Base-by-base conservation (phyloP, 2,888 invertebrate genomes). In the Sepioteuthis lessoniana region DNA sequence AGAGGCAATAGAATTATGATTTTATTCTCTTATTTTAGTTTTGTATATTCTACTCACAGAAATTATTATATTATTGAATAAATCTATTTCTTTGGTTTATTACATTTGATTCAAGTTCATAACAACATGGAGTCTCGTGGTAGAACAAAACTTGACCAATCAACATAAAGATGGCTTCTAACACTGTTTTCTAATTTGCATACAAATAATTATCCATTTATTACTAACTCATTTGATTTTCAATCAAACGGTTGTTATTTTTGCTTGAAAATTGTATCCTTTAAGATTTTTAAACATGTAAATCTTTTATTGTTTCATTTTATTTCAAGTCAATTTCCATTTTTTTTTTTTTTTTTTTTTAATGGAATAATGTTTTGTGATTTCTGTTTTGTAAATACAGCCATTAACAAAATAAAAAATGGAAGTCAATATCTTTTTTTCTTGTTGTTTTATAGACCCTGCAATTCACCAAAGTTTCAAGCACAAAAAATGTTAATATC, bases 361-460 rank as follows among this genome's bases (percentile, higher is more conserved):
- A 76, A 76, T 4, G 76, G n/a, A 76, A 76, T 76, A 35, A n/a
- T 76, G n/a, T 76, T 76, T 76, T 76, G n/a, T n/a, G 76, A 76
- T 76, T 76, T 31, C 60, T 76, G 76, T 76, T 76, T 76, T 76
- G 76, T 76, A 76, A 76, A 76, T 76, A 76, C 16, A n/a, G 76
- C n/a, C 76, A 76, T 76, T 76, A 76, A n/a, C n/a, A 76, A 76
- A 76, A 76, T 76, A 76, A 76, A 42, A 76, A 76, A 76, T 76
- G 76, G n/a, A 76, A 76, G 76, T n/a, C n/a, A 76, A 76, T 35
- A n/a, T 76, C 76, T 76, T 76, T 76, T 76, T 76, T n/a, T 35
- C n/a, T n/a, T 3, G n/a, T 76, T 76, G n/a, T n/a, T 76, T 76
- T 76, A 76, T 76, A 76, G 76, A 76, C 16, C 8, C 76, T 76